Percentiles rank a stretch among this genome's conserved stretches.
Conservation (phyloP, 2,113 vertebrate genomes). For the Mobula birostris region DNA sequence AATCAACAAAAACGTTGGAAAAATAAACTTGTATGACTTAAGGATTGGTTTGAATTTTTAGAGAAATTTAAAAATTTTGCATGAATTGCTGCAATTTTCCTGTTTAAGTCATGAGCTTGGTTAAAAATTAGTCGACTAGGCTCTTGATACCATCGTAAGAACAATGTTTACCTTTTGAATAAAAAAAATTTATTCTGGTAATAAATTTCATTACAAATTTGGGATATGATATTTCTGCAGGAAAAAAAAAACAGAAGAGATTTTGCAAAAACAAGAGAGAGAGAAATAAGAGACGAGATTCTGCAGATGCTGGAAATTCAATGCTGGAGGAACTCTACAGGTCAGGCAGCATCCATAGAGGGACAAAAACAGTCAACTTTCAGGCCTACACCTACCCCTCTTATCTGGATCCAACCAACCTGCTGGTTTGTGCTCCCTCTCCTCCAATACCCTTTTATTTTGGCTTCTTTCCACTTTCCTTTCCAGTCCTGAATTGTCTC, state of each 20-base stretch:
- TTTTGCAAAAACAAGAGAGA: too few species aligned
- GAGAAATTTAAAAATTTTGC: conserved; percentile 55
- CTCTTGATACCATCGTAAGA: not conserved
- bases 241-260: too few species aligned
- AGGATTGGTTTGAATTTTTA: not conserved
- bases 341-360: too few species aligned
- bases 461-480: too few species aligned
- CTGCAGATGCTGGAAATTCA: too few species aligned
- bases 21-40: conserved; percentile 13
- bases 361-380: too few species aligned
- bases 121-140: not conserved
- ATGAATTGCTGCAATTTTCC: conserved; percentile 50
- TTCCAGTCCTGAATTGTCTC: too few species aligned
- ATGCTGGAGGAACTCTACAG: too few species aligned
- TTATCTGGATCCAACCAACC: too few species aligned
- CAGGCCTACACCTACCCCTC: too few species aligned
- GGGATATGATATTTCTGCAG: not conserved
- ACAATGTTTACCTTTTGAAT: not conserved
- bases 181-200: not conserved
- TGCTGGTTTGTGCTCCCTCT: too few species aligned
- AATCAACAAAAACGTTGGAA: not conserved
- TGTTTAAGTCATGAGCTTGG: not conserved
- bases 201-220: not conserved
- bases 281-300: not conserved
- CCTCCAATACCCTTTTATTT: too few species aligned